phyloP scores from a whole-genome alignment of 1,140 invertebrate genomes.

The Scaptomyza graminum region DNA sequence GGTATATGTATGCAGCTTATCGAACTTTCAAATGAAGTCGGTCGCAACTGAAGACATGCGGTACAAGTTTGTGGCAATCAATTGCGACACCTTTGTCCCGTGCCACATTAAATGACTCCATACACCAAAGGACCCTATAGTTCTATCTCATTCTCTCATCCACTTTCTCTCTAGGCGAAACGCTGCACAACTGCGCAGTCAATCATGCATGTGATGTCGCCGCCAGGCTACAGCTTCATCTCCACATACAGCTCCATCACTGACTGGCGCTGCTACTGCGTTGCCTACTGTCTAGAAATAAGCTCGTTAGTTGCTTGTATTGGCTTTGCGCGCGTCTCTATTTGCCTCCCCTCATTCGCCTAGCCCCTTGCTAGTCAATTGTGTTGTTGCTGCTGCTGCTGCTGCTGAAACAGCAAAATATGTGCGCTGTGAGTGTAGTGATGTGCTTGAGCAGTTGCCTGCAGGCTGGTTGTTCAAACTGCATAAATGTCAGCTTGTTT shows the following conservation, averaged over 20 bases:
- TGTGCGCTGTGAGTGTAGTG: conserved; percentile 51
- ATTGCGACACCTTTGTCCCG: conserved; percentile 58
- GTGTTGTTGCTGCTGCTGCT: conserved; percentile 1
- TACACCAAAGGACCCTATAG: not conserved
- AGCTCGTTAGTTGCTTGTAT: conserved; percentile 80
- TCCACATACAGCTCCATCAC: conserved; percentile 1
- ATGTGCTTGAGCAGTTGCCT: conserved; percentile 71
- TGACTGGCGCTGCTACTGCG: conserved; percentile 20
- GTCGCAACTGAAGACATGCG: conserved; percentile 52
- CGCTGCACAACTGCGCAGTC: conserved; percentile 79
- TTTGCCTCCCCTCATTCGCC: conserved; percentile 2
- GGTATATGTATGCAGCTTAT: conserved; percentile 10
- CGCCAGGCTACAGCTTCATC: conserved; percentile 60
- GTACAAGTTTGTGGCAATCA: conserved; percentile 72
- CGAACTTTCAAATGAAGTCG: conserved; percentile 69
- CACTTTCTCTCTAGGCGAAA: conserved; percentile 49
- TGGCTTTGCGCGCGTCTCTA: conserved; percentile 59
- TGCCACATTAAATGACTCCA: not conserved
- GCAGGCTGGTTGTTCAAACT: conserved; percentile 75
- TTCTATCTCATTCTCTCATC: conserved; percentile 34
- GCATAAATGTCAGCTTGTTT: conserved; percentile 82
- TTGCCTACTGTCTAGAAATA: conserved; percentile 74
- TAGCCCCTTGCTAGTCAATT: not conserved
- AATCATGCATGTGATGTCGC: conserved; percentile 80
- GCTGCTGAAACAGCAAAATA: conserved; percentile 53